Evolutionary conservation across 1,140 invertebrate genomes (phyloP), one percentile per base, ranked within the genome.

Genomic region (Magallana angulata): DNA sequence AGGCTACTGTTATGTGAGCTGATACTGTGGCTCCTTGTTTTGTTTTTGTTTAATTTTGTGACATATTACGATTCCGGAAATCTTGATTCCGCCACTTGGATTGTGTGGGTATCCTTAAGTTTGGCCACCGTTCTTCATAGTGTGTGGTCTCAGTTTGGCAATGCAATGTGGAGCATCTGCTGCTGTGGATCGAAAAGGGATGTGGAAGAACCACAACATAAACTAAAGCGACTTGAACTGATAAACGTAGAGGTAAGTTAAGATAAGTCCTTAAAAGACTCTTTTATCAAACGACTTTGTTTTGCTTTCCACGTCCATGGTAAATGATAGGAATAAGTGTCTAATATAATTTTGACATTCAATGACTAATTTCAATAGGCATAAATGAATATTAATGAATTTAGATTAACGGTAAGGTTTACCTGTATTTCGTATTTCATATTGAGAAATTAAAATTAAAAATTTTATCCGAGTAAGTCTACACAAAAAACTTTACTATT

Each of bases 181-280:
- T 90, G 92, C 64, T 91, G 91, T 86, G 71, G 85, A 24, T 76
- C 62, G 14, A 85, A 84, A 24, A 85, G 84, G 71, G 84, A 90
- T 64, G 89, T 87, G 59, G 91, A 92, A 36, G 92, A 92, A 82
- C 90, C 92, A 14, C 89, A 91, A 57, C 90, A 91, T 48, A 90
- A 89, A 81, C 89, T 92, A 16, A 92, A 92, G 83, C 89, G 91
- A 57, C 80, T 92, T 80, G 89, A 92, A 81, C 90, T 92, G 16
- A 89, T 92, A 24, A 90, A 85, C 88, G 87, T 91, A 16, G 92
- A 92, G 90, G 92, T 92, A 57, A 84, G 91, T 89, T 57, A 57
- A 8, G 36, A 48, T 48, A 48, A 4, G 36, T 5, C 36, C 7
- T 64, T 64, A 16, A 64, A 64, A 64, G 60, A 64, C 7, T 18